phyloP scores from a whole-genome alignment of 2,113 vertebrate species.

The Callionymus lyra region DNA sequence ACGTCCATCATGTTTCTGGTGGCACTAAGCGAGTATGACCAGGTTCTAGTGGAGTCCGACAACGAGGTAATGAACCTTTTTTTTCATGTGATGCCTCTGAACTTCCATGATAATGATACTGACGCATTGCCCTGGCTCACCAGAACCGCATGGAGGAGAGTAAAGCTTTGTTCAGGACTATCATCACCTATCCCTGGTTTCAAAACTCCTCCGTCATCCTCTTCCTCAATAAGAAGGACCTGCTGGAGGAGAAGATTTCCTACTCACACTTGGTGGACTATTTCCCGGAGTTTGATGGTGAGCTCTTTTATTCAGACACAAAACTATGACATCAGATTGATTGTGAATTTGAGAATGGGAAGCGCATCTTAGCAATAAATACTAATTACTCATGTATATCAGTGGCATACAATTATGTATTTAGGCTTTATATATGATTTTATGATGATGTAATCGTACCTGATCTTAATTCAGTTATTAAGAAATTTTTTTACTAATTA shows the following conservation, averaged over 20 bases:
- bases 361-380: too few relatives aligned
- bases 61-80: conserved; percentile 75
- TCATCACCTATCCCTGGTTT: conserved; percentile 99
- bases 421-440: too few relatives aligned
- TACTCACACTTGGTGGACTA: conserved; percentile 97
- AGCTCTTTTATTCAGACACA: too few relatives aligned
- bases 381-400: too few relatives aligned
- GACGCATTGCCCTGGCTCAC: not conserved
- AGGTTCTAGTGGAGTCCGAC: conserved; percentile 97
- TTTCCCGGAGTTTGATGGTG: conserved; percentile 97
- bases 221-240: conserved; percentile 98
- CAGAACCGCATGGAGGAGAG: conserved; percentile 99
- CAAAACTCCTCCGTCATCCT: conserved; percentile 98
- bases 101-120: not conserved
- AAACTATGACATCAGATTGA: too few relatives aligned
- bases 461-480: too few relatives aligned
- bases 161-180: conserved; percentile 95
- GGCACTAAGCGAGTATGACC: conserved; percentile 97
- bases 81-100: not conserved
- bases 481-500: too few relatives aligned
- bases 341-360: too few relatives aligned
- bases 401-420: too few relatives aligned
- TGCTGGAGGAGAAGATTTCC: conserved; percentile 94
- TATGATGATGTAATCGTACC: too few relatives aligned
- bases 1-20: conserved; percentile 99